Evolutionary conservation across 1,140 invertebrate genomes (phyloP).

Genomic region (Leptinotarsa lineolata): DNA sequence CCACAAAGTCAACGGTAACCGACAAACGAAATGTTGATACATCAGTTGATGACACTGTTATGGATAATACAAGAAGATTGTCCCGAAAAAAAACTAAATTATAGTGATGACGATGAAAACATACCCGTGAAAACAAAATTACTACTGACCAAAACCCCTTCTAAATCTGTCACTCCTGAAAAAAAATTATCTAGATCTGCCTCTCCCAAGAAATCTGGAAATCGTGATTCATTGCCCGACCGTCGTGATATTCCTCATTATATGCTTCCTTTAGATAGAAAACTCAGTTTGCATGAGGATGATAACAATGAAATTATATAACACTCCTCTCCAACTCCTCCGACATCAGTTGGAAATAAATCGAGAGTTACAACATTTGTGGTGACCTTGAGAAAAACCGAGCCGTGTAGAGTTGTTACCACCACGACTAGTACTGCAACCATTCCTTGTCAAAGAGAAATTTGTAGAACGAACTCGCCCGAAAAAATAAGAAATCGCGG

Average conservation of each 20-base stretch:
- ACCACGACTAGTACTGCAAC: not conserved
- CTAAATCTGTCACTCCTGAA: not conserved
- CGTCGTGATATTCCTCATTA: slow-evolving; percentile 50
- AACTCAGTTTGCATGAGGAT: not conserved
- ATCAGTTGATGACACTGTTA: not conserved
- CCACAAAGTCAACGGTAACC: slow-evolving; percentile 58
- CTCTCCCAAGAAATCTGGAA: slow-evolving; percentile 5
- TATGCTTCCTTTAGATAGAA: slow-evolving; percentile 52
- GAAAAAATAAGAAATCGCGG: slow-evolving; percentile 26
- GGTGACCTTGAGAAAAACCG: not conserved
- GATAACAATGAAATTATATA: not conserved
- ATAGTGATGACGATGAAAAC: not conserved
- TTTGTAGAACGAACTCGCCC: slow-evolving; percentile 32
- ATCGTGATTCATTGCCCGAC: slow-evolving; percentile 33
- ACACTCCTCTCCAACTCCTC: not conserved
- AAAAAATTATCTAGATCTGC: not conserved
- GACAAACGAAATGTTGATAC: slow-evolving; percentile 39
- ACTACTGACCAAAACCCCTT: not conserved
- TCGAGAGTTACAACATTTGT: not conserved
- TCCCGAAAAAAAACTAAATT: slow-evolving; percentile 4
- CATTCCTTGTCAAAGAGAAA: not conserved
- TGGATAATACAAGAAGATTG: not conserved
- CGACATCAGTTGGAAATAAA: not conserved
- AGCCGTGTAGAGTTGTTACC: not conserved
- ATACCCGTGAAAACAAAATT: not conserved